These are phyloP conservation scores for Podarcis cretensis DNA, from an alignment of 2,113 vertebrate species.

Conservation along the genomic window DNA sequence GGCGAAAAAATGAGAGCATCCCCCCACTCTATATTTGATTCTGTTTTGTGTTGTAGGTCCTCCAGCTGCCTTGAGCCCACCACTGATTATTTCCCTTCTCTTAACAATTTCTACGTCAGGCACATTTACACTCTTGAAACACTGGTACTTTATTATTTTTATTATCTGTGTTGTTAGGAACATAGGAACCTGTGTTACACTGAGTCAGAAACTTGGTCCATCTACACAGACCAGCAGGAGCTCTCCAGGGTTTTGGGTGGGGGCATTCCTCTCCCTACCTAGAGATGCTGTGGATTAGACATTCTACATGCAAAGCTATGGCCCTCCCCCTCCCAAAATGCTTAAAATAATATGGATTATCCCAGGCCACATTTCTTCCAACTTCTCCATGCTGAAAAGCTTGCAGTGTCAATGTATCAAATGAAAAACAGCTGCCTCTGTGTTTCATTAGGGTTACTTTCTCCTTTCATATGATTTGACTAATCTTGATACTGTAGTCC, in stretches of 20 bases:
- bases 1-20: constrained; percentile 34
- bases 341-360: neutral
- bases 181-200: too few relatives aligned
- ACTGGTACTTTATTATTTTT: neutral
- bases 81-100: neutral
- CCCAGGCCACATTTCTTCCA: neutral
- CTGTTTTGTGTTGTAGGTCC: constrained; percentile 22
- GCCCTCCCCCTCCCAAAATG: neutral
- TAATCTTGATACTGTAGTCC: constrained; percentile 47
- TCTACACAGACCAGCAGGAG: too few relatives aligned
- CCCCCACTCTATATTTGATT: constrained; percentile 27
- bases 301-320: too few relatives aligned
- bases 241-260: too few relatives aligned
- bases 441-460: constrained; percentile 35
- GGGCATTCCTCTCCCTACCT: too few relatives aligned
- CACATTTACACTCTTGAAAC: neutral
- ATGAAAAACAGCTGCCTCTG: constrained; percentile 31
- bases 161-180: neutral
- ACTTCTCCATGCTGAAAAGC: constrained; percentile 27
- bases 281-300: too few relatives aligned
- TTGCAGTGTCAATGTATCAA: constrained; percentile 22
- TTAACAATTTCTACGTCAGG: neutral
- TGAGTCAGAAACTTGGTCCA: too few relatives aligned
- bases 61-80: constrained; percentile 18
- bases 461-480: constrained; percentile 48